Evolutionary conservation across 1,140 invertebrate genomes (phyloP), one percentile per base, ranked within the genome.

Genomic region (Oncopodura yosiiana): DNA sequence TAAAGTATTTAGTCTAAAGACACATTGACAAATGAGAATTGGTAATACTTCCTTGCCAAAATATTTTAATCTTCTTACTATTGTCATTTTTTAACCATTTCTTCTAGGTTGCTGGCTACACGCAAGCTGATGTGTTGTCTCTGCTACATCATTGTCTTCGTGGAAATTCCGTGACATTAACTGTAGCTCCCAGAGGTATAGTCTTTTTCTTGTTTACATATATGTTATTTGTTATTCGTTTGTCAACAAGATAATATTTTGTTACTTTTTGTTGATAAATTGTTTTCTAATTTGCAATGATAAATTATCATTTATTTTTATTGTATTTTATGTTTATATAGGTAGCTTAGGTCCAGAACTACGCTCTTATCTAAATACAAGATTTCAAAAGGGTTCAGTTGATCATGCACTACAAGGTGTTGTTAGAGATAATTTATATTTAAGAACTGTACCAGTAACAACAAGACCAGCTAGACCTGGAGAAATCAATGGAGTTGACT

Each of bases 341-440:
- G 74, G 70, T 43, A 69, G 65, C 21, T 60, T 77, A 11, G 73
- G 72, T 3, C 69, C 71, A 58, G 79, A 81, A 61, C 66, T 82
- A n/a, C 68, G 78, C 18, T 72, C 77, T 51, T 82, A 78, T 67
- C 67, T 82, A 54, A 77, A 76, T 60, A 74, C 74, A 24, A 65
- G 79, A 55, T 82, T 82, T 67, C 75, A 74, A 50, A 80, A 81
- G 67, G 78, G 78, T 34, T 79, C 78, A 14, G 69, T 78, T 3
- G 81, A 82, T 68, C 79, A 82, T 71, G 78, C 81, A 58, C 70
- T 81, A 26, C 81, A 83, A 65, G 79, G 79, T 59, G 79, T 77
- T 2, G 82, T 83, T 51, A 67, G 81, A 52, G 80, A 83, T 63
- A 83, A 83, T 67, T 67, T 83, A 21, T 83, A 83, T 67, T 69